These are phyloP conservation scores for Eustalomyia histrio DNA, from an alignment of 2,888 invertebrate species.

Conservation along the genomic window DNA sequence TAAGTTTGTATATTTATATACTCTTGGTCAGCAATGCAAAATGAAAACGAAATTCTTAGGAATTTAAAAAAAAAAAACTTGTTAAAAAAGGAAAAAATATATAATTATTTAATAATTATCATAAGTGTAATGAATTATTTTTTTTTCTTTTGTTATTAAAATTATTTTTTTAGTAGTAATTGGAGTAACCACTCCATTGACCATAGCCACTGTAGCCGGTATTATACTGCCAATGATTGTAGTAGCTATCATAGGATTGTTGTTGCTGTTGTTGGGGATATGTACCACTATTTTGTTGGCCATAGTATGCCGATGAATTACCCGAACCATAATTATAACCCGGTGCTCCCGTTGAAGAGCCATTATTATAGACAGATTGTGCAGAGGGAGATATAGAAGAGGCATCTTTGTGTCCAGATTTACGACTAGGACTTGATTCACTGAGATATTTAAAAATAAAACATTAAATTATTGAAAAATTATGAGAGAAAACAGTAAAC, in stretches of 20 bases:
- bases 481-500: not conserved
- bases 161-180: conserved; percentile 73
- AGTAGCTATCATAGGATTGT: conserved; percentile 81
- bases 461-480: not conserved
- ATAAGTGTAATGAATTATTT: conserved; percentile 19
- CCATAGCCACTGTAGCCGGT: conserved; percentile 80
- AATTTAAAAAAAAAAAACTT: conserved; percentile 38
- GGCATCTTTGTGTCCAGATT: conserved; percentile 76
- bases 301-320: conserved; percentile 74
- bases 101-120: conserved; percentile 63
- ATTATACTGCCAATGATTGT: conserved; percentile 83
- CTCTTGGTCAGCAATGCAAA: conserved; percentile 42
- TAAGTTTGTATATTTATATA: conserved; percentile 39
- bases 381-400: conserved; percentile 65
- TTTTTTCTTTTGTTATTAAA: conserved; percentile 21
- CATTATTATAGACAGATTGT: conserved; percentile 72
- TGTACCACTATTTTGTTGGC: conserved; percentile 71
- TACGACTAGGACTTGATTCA: conserved; percentile 77
- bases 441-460: conserved; percentile 66
- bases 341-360: conserved; percentile 74
- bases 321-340: conserved; percentile 75
- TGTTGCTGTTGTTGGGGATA: conserved; percentile 73
- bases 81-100: not conserved
- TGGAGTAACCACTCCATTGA: conserved; percentile 82
- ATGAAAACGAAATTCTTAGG: conserved; percentile 26